Evolutionary conservation across 2,113 vertebrate genomes (phyloP), one percentile per base, ranked within the genome.

Genomic region (cat (Felis catus)): DNA sequence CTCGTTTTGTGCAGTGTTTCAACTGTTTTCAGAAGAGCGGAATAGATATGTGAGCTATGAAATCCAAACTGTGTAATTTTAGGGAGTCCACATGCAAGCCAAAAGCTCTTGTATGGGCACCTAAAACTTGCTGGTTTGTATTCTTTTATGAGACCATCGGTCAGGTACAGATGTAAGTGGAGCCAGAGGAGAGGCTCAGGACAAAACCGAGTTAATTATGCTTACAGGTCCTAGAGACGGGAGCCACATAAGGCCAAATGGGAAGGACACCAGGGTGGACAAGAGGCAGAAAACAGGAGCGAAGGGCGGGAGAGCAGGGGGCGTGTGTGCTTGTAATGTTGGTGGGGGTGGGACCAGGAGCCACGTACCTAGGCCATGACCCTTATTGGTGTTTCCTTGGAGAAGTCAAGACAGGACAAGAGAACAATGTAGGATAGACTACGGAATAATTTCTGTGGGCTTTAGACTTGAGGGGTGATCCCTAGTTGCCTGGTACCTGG

Each of bases 291-390:
- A 58, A n/a, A 58, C 21, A 36, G 21, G 53, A 81, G 31, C 31
- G 23, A 61, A 21, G 19, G 21, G 8, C 21, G 3, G 58, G 58
- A 19, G 58, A 23, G 58, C 21, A 61, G 21, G 6, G 58, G 58
- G 27, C 41, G 16, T 18, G 7, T 16, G 41, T 31, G 27, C 55
- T 23, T 58, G 19, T 58, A 58, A 58, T 8, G 58, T 27, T 15
- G 29, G 74, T 7, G 4, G 41, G 25, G 27, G 25, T 29, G 74
- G 41, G 74, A 27, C 14, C 27, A 13, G 48, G 31, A 13, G 31
- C 5, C 0, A 0, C 6, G 31, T 48, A 23, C 78, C 23, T n/a
- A 13, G 78, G 11, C 31, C 18, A 13, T 12, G 31, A 48, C 18
- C 78, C 53, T 53, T 53, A 80, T 9, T 76, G 74, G 41, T 48